Conservation (phyloP, 2,797 vertebrate genomes). For the Pseudochromis fuscus region DNA sequence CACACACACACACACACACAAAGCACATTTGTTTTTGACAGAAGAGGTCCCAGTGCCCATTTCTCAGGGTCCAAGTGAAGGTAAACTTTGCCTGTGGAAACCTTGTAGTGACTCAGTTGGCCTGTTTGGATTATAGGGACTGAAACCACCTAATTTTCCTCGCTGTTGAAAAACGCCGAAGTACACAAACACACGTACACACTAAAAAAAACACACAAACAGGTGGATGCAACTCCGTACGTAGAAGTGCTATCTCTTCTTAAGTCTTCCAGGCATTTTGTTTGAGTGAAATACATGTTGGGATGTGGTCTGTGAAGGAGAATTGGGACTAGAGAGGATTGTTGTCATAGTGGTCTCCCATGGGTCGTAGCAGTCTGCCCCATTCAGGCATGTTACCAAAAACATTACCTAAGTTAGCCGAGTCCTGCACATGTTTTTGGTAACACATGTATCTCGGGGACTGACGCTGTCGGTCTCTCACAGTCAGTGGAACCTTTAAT, state of each 20-base stretch:
- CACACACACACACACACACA: conserved; percentile 21
- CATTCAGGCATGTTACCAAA: conserved; percentile 80
- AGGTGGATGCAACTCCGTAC: conserved; percentile 63
- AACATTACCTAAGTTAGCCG: conserved; percentile 65
- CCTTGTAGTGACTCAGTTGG: conserved; percentile 50
- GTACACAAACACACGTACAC: conserved; percentile 19
- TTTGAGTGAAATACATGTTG: conserved; percentile 66
- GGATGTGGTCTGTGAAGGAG: conserved; percentile 52
- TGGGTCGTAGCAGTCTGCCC: conserved; percentile 66
- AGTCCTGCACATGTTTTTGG: conserved; percentile 67
- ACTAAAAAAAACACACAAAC: neutral
- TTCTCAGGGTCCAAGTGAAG: conserved; percentile 83
- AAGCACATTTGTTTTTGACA: conserved; percentile 66
- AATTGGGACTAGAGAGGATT: conserved; percentile 37
- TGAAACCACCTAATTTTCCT: conserved; percentile 48
- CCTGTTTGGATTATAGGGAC: conserved; percentile 49
- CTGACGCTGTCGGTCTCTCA: conserved; percentile 56
- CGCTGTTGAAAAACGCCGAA: conserved; percentile 27
- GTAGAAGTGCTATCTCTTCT: conserved; percentile 75
- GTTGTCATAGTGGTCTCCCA: conserved; percentile 56
- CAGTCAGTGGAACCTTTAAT: conserved; percentile 69
- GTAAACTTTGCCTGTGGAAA: conserved; percentile 67
- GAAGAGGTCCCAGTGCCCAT: conserved; percentile 73
- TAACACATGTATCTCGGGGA: conserved; percentile 59
- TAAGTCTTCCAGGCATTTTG: conserved; percentile 82